phyloP scores from a whole-genome alignment of 1,140 invertebrate species.

The Brachionus paranguensis region DNA sequence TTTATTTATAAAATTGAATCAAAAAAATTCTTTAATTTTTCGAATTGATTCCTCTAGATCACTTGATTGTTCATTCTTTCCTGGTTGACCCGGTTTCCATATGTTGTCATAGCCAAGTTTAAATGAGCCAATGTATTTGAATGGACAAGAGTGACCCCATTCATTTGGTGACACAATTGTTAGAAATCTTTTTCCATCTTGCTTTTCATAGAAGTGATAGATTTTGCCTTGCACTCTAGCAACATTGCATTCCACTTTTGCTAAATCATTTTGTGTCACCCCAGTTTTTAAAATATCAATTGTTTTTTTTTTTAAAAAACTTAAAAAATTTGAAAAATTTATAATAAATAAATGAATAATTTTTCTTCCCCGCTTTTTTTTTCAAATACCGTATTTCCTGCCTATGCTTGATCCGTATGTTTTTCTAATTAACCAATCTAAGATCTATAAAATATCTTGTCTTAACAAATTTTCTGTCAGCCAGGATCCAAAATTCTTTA shows the following conservation, averaged over 20 bases:
- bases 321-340: background rate
- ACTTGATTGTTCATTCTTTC: background rate
- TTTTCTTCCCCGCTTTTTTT: no score
- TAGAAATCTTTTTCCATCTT: background rate
- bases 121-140: background rate
- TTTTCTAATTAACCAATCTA: no score
- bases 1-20: background rate
- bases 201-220: background rate
- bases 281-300: background rate
- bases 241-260: background rate
- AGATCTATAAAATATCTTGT: no score
- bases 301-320: background rate
- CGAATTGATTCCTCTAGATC: background rate
- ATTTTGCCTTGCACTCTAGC: background rate
- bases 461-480: no score
- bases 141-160: background rate
- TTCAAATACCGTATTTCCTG: no score
- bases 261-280: background rate
- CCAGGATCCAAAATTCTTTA: no score
- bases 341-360: no score
- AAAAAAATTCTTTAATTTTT: background rate
- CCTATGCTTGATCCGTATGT: no score
- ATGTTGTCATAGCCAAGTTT: slow-evolving; percentile 2
- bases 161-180: background rate
- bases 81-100: background rate